Evolutionary conservation across 2,888 invertebrate genomes (phyloP), one percentile per base, ranked within the genome.

Genomic region (Philaethria dido): DNA sequence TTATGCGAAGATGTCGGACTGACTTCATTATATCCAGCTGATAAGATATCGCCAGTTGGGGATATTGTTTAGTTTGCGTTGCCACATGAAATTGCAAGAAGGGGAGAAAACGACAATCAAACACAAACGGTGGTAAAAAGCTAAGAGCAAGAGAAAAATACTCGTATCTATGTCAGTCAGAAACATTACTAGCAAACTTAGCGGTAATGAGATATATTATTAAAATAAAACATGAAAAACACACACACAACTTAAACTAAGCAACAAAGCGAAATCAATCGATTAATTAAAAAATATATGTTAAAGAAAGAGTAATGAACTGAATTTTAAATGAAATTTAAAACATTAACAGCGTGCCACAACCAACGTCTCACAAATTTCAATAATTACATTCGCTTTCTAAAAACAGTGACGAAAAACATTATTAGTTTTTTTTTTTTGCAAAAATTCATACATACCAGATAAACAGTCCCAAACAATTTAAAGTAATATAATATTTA

Each of bases 1-100:
- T 93, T 93, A 87, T 93, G 92, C 77, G 93, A 93, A 80, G 93
- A 93, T 69, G 93, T 93, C 68, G 93, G 93, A 86, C 93, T 93
- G 85, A 93, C 85, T 91, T 93, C 92, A 82, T 84, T 89, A 82
- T 87, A 87, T 87, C 91, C 92, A 83, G 91, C 92, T 90, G 85
- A 79, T 83, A 80, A 82, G 72, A 71, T 67, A 82, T 80, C 87
- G 84, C 85, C 89, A 85, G 85, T 85, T 85, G 86, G 85, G 82
- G 86, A 81, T 84, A 84, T 84, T 80, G 76, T 80, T 83, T 82
- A 87, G 79, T 84, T 89, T 85, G 86, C 83, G 86, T 84, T 86
- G 89, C 88, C 91, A 88, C 87, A 88, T 88, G 89, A 87, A 89
- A 88, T 86, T 86, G 91, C 92, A 90, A 84, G 91, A 91, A 91